These are phyloP conservation scores for Craniophora ligustri DNA, from an alignment of 2,888 invertebrate genomes.

Conservation along the genomic window DNA sequence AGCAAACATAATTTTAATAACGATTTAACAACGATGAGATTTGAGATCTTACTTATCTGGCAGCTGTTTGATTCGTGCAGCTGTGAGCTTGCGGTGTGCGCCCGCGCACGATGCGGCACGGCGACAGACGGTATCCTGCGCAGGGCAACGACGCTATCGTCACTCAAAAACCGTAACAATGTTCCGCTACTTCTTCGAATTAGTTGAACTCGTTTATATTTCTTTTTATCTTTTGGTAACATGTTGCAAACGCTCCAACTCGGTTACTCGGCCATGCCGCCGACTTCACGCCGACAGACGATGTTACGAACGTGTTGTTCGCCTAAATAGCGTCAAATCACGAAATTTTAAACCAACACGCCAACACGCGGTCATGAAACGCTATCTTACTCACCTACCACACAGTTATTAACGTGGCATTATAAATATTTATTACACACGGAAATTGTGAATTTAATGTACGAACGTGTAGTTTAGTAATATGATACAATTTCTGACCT, in stretches of 20 bases:
- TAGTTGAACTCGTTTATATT: conserved; percentile 64
- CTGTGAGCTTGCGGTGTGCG: conserved; percentile 18
- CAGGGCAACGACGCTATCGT: conserved; percentile 30
- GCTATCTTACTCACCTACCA: conserved; percentile 8
- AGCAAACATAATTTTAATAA: conserved; percentile 16
- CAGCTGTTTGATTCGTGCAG: conserved; percentile 16
- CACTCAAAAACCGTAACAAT: conserved; percentile 64
- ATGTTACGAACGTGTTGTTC: conserved; percentile 18
- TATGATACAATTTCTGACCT: conserved; percentile 3
- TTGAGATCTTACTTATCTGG: neutral
- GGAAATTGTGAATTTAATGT: conserved; percentile 22
- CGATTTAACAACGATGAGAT: conserved; percentile 9
- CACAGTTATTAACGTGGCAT: conserved; percentile 13
- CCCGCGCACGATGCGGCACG: conserved; percentile 8
- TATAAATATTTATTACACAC: conserved; percentile 31
- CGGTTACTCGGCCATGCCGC: conserved; percentile 65
- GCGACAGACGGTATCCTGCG: conserved; percentile 19
- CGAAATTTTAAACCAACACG: conserved; percentile 28
- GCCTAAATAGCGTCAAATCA: conserved; percentile 31
- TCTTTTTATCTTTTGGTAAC: conserved; percentile 65
- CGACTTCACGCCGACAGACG: conserved; percentile 23
- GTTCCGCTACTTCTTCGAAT: conserved; percentile 72
- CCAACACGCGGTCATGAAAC: conserved; percentile 18
- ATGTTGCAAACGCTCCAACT: conserved; percentile 61
- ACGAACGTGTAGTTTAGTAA: conserved; percentile 8